Percentiles rank a stretch among this genome's conserved stretches.
These are phyloP conservation scores for Aplysina aerophoba DNA, from an alignment of 37 sponge, comb jelly and placozoan genomes.

Conservation along the genomic window DNA sequence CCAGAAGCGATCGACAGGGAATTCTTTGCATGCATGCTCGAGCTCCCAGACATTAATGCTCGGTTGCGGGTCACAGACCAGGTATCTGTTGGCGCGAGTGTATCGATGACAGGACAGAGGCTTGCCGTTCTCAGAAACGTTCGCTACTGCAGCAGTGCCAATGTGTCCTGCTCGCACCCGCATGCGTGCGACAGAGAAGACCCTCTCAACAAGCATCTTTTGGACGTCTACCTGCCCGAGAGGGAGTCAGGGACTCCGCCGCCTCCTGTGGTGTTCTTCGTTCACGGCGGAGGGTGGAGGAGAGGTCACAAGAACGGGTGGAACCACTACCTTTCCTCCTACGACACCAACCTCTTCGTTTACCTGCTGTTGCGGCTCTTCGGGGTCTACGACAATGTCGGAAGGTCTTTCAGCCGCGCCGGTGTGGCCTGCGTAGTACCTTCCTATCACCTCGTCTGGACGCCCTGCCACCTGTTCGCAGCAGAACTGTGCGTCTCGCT, in stretches of 20 bases:
- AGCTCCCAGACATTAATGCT: too few relatives aligned
- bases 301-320: conserved; percentile 37
- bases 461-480: background rate
- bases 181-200: background rate
- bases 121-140: background rate
- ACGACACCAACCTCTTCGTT: conserved; percentile 35
- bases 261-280: conserved; percentile 29
- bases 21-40: too few relatives aligned
- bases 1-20: too few relatives aligned
- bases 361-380: conserved; percentile 3
- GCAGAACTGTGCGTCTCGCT: conserved; percentile 11
- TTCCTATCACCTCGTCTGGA: background rate
- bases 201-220: conserved; percentile 27
- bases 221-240: conserved; percentile 31
- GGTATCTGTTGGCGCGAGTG: too few relatives aligned
- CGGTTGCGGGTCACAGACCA: too few relatives aligned
- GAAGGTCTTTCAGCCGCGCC: conserved; percentile 21
- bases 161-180: background rate
- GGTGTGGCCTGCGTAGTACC: conserved; percentile 32
- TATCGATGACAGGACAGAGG: too few relatives aligned
- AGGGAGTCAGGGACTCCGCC: background rate
- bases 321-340: conserved; percentile 33
- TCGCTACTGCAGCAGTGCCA: background rate
- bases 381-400: conserved; percentile 39
- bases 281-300: conserved; percentile 43